Evolutionary conservation across 2,797 vertebrate genomes (phyloP).

Genomic region (Microctenopoma lineatum): DNA sequence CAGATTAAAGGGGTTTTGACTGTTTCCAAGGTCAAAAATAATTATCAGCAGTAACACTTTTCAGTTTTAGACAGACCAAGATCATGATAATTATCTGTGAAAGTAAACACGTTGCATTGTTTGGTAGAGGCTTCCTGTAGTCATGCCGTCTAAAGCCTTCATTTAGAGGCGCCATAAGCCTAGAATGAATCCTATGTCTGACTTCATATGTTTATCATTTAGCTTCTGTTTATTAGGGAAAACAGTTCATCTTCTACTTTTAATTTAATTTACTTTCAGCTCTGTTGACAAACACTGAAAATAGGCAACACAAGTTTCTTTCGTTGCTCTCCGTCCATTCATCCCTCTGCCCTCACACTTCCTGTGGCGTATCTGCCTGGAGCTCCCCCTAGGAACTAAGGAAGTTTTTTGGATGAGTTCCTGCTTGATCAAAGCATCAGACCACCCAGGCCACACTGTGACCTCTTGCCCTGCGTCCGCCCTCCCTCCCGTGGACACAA

Average conservation of each 20-base stretch:
- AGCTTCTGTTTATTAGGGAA: no score
- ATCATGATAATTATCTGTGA: neutral
- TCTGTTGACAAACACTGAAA: no score
- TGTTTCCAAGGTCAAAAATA: neutral
- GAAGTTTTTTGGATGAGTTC: conserved; percentile 62
- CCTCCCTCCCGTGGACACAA: conserved; percentile 42
- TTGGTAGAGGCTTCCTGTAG: no score
- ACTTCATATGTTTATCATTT: no score
- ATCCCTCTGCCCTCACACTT: neutral
- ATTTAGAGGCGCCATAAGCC: no score
- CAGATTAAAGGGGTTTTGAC: conserved; percentile 3
- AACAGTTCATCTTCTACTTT: neutral
- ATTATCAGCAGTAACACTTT: neutral
- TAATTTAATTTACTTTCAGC: no score
- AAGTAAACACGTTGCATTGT: neutral
- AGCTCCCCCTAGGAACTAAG: conserved; percentile 33
- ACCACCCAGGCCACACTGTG: conserved; percentile 49
- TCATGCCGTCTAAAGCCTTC: no score
- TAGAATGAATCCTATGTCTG: no score
- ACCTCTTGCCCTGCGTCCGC: conserved; percentile 48
- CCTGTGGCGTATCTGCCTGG: conserved; percentile 4
- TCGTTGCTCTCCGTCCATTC: no score
- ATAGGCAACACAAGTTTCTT: no score
- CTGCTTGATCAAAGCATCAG: conserved; percentile 67
- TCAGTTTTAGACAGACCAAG: neutral